Percentiles rank a stretch among this genome's conserved stretches.
Conservation (phyloP, 2,888 invertebrate genomes). For the Luffia ferchaultella region DNA sequence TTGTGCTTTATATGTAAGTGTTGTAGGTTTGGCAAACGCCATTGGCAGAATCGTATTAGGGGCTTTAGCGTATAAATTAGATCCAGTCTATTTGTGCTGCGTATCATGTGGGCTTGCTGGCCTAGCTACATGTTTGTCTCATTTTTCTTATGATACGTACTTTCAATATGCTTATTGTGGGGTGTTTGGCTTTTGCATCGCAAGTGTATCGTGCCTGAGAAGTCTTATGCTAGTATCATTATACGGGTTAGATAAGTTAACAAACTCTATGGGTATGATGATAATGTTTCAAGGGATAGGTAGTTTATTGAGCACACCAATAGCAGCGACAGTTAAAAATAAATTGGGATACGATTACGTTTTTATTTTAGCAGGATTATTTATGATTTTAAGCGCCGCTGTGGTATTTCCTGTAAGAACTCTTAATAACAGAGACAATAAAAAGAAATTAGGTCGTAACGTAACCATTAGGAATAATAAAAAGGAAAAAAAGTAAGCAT, state of each 20-base stretch:
- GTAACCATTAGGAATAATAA: slow-evolving; percentile 4
- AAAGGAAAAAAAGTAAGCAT: slow-evolving; percentile 2
- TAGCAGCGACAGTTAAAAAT: slow-evolving; percentile 34
- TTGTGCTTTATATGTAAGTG: slow-evolving; percentile 41
- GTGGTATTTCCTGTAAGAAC: slow-evolving; percentile 27
- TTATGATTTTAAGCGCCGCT: slow-evolving; percentile 34
- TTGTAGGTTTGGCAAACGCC: slow-evolving; percentile 38
- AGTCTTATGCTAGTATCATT: slow-evolving; percentile 41
- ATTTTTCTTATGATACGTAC: slow-evolving; percentile 31
- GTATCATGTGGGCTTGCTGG: slow-evolving; percentile 28
- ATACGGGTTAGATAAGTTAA: slow-evolving; percentile 48
- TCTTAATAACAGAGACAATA: slow-evolving; percentile 22
- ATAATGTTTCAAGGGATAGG: slow-evolving; percentile 48
- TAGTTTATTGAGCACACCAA: slow-evolving; percentile 42
- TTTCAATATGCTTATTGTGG: slow-evolving; percentile 40
- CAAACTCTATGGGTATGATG: slow-evolving; percentile 48
- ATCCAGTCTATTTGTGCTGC: slow-evolving; percentile 29
- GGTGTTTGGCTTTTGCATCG: slow-evolving; percentile 38
- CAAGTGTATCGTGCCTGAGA: slow-evolving; percentile 34
- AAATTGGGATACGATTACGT: slow-evolving; percentile 31
- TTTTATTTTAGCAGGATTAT: slow-evolving; percentile 38
- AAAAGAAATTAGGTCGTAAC: too few species aligned
- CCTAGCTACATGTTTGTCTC: slow-evolving; percentile 30
- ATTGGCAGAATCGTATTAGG: slow-evolving; percentile 36
- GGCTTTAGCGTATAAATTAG: slow-evolving; percentile 31